Percentiles rank a stretch among this genome's conserved stretches.
Evolutionary conservation across 2,888 invertebrate genomes (phyloP).

Genomic region (Lordiphosa fenestrarum): DNA sequence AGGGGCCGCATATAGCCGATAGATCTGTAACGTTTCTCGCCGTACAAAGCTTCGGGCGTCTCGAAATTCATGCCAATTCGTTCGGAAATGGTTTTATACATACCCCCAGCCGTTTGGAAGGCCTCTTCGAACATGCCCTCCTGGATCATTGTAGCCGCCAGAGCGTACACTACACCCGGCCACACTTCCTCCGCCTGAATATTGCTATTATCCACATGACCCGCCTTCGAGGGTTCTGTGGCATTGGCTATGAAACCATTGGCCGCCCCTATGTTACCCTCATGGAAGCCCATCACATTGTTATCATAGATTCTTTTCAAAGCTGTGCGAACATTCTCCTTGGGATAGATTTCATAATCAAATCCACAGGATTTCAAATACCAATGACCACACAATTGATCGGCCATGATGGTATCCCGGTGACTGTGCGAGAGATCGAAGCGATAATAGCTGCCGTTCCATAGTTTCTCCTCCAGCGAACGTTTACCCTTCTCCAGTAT

Average conservation of each 20-base stretch:
- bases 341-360: slow-evolving; percentile 87
- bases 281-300: slow-evolving; percentile 90
- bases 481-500: slow-evolving; percentile 85
- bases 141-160: slow-evolving; percentile 91
- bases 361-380: slow-evolving; percentile 86
- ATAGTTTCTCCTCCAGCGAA: slow-evolving; percentile 87
- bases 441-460: slow-evolving; percentile 89
- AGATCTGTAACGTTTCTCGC: slow-evolving; percentile 89
- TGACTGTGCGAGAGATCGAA: slow-evolving; percentile 88
- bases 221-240: slow-evolving; percentile 79
- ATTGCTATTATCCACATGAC: slow-evolving; percentile 85
- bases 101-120: slow-evolving; percentile 92
- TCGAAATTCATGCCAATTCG: slow-evolving; percentile 92
- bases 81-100: slow-evolving; percentile 90
- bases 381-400: slow-evolving; percentile 97
- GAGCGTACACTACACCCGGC: slow-evolving; percentile 93
- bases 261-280: slow-evolving; percentile 92
- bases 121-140: slow-evolving; percentile 93
- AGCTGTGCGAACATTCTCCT: slow-evolving; percentile 87
- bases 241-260: slow-evolving; percentile 88
- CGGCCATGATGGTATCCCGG: slow-evolving; percentile 92
- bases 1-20: slow-evolving; percentile 97
- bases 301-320: slow-evolving; percentile 88
- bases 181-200: slow-evolving; percentile 96
- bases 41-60: slow-evolving; percentile 95